These are phyloP conservation scores for Oreochromis grahami DNA, from an alignment of 2,797 vertebrate species.

Conservation along the genomic window DNA sequence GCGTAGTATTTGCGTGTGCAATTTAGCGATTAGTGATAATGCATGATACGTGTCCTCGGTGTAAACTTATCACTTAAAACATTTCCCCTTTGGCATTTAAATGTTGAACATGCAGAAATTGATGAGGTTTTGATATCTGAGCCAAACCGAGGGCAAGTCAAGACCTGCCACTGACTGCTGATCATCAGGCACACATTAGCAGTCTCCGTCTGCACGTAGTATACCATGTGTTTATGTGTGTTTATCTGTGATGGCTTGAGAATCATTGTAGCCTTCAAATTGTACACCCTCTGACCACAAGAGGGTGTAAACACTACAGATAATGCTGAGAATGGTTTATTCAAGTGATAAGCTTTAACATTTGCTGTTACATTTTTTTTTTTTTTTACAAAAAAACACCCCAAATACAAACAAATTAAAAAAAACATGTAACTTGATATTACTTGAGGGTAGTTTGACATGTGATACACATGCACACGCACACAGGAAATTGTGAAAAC, in stretches of 20 bases:
- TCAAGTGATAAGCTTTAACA: neutral
- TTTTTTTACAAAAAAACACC: neutral
- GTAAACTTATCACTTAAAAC: conserved; percentile 28
- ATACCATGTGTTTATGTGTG: neutral
- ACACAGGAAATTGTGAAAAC: conserved; percentile 26
- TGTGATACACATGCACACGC: neutral
- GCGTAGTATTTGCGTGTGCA: conserved; percentile 34
- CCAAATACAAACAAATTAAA: neutral
- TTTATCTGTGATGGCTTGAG: neutral
- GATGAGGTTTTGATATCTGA: conserved; percentile 42
- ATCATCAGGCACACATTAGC: neutral
- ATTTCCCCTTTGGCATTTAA: conserved; percentile 36
- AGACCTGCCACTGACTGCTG: conserved; percentile 7
- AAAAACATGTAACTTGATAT: neutral
- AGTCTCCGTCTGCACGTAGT: neutral
- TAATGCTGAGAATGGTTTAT: neutral
- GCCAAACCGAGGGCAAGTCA: conserved; percentile 15
- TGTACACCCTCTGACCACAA: conserved; percentile 22
- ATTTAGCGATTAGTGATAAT: conserved; percentile 43
- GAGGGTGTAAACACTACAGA: conserved; percentile 15
- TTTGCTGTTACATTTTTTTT: neutral
- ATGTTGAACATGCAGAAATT: neutral
- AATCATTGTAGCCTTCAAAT: neutral
- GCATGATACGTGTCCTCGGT: conserved; percentile 9
- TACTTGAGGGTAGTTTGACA: neutral